Evolutionary conservation across 2,113 vertebrate genomes (phyloP).

Genomic region (Amblyornis subalaris): DNA sequence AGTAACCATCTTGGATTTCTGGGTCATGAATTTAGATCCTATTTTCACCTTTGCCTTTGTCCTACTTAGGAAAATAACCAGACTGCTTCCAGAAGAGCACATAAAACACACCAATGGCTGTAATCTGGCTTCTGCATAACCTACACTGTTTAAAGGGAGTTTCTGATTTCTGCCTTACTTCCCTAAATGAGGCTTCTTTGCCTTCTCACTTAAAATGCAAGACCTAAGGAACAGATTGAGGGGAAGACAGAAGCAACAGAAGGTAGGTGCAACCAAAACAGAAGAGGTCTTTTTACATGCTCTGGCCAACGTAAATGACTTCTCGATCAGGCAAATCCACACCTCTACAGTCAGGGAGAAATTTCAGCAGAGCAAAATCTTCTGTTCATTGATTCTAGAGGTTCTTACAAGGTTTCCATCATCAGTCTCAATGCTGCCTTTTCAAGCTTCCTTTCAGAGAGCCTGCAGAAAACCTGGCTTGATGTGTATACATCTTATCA

Average conservation of each 20-base stretch:
- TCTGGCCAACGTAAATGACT: not conserved
- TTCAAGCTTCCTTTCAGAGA: not conserved
- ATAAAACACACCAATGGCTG: not conserved
- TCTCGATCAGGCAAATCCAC: not conserved
- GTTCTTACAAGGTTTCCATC: not conserved
- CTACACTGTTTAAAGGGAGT: not conserved
- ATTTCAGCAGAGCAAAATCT: not conserved
- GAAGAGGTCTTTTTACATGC: not conserved
- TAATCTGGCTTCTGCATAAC: not conserved
- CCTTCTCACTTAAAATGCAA: not conserved
- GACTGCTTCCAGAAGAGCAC: not conserved
- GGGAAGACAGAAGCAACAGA: not conserved
- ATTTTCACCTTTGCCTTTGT: conserved; percentile 31
- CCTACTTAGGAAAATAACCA: not conserved
- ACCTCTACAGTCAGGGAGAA: not conserved
- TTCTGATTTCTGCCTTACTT: not conserved
- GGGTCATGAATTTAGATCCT: conserved; percentile 2
- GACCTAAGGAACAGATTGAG: not conserved
- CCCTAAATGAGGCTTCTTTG: not conserved
- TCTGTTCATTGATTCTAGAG: not conserved
- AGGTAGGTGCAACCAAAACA: not conserved
- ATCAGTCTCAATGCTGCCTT: not conserved
- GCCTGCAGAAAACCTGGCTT: not conserved
- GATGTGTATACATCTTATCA: not conserved
- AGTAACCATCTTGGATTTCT: conserved; percentile 27